Percentiles rank a stretch among this genome's conserved stretches.
Evolutionary conservation across 2,888 invertebrate species (phyloP).

Genomic region (Bombylius discolor): DNA sequence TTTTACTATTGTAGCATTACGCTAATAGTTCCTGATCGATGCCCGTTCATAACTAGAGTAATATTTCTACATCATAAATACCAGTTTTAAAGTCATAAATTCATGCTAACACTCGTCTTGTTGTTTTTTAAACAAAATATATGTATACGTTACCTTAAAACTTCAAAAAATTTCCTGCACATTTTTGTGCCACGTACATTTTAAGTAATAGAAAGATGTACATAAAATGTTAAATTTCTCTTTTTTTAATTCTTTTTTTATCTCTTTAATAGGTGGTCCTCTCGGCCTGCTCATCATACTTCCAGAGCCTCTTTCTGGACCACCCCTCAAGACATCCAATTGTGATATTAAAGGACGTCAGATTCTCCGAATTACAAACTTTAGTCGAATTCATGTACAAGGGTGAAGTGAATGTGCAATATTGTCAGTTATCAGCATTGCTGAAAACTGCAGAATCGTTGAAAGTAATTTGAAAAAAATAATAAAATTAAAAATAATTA

Average conservation of each 20-base stretch:
- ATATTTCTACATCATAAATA: too few species aligned
- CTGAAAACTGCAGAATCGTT: constrained; percentile 86
- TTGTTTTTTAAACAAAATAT: too few species aligned
- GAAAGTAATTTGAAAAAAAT: constrained; percentile 43
- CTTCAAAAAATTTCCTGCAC: too few species aligned
- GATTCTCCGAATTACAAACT: constrained; percentile 77
- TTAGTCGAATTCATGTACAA: constrained; percentile 95
- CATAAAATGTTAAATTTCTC: background rate
- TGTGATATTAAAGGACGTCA: constrained; percentile 89
- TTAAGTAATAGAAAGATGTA: too few species aligned
- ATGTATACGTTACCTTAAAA: too few species aligned
- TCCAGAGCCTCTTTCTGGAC: constrained; percentile 84
- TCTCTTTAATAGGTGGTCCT: constrained; percentile 56
- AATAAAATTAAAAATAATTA: background rate
- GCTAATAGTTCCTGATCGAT: too few species aligned
- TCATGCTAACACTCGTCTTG: too few species aligned
- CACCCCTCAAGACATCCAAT: constrained; percentile 87
- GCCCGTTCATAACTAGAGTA: too few species aligned
- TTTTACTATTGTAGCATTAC: too few species aligned
- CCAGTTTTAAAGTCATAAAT: too few species aligned
- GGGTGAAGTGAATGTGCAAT: constrained; percentile 90
- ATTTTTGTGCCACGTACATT: too few species aligned
- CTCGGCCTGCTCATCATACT: constrained; percentile 91
- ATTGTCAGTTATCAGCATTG: constrained; percentile 80
- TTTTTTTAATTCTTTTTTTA: background rate